Evolutionary conservation across 2,888 invertebrate species (phyloP).

Genomic region (Caenorhabditis becei): DNA sequence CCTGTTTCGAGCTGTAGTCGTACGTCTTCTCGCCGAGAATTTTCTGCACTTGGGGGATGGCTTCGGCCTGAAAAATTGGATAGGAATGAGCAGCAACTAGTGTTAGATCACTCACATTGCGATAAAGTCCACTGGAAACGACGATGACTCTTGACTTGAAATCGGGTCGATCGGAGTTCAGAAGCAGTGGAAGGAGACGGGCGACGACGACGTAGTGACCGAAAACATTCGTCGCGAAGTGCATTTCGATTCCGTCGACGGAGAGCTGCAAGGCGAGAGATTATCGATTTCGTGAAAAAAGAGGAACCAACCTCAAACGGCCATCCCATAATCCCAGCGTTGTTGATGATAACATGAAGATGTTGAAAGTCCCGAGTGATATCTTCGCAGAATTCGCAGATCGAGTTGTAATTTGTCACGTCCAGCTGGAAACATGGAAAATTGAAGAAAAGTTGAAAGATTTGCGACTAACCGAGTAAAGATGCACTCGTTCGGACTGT

Average conservation of each 20-base stretch:
- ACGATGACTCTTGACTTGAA: constrained; percentile 82
- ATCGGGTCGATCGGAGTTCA: constrained; percentile 84
- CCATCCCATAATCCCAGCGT: constrained; percentile 87
- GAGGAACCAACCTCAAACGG: constrained; percentile 81
- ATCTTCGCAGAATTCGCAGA: constrained; percentile 64
- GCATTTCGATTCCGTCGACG: constrained; percentile 87
- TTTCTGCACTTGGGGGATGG: constrained; percentile 57
- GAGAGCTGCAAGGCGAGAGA: constrained; percentile 84
- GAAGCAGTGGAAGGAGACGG: constrained; percentile 82
- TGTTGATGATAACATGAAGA: constrained; percentile 89
- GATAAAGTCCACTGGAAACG: constrained; percentile 82
- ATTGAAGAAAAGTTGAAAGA: background rate
- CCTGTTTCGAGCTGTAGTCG: constrained; percentile 77
- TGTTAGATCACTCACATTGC: constrained; percentile 63
- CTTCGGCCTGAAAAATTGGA: constrained; percentile 33
- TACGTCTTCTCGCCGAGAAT: constrained; percentile 68
- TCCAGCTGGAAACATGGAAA: constrained; percentile 69
- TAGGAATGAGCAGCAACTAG: background rate
- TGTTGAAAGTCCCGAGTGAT: constrained; percentile 38
- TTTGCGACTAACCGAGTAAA: constrained; percentile 42
- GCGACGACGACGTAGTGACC: constrained; percentile 89
- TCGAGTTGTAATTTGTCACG: constrained; percentile 66
- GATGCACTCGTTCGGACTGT: constrained; percentile 49
- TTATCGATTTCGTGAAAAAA: constrained; percentile 3
- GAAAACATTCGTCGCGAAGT: constrained; percentile 90